These are phyloP conservation scores for Empis livida DNA, from an alignment of 2,888 invertebrate species.

Conservation along the genomic window DNA sequence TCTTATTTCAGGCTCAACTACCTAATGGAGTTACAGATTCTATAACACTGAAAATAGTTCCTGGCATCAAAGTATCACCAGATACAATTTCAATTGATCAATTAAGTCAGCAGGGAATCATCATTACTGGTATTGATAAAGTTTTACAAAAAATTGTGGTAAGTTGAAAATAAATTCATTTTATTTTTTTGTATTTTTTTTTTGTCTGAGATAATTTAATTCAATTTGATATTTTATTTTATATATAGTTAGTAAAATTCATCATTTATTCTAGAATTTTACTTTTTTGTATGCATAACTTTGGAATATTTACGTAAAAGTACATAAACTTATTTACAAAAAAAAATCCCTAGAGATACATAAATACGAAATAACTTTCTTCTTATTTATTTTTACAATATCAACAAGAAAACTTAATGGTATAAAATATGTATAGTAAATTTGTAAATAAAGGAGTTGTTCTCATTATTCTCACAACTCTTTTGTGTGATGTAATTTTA, in stretches of 20 bases:
- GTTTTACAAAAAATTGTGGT: constrained; percentile 43
- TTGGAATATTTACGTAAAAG: background rate
- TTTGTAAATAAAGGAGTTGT: too few relatives aligned
- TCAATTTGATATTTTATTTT: background rate
- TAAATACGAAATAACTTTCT: too few relatives aligned
- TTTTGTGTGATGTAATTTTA: too few relatives aligned
- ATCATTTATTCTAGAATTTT: background rate
- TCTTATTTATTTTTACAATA: too few relatives aligned
- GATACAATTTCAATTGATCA: constrained; percentile 23
- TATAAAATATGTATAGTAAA: too few relatives aligned
- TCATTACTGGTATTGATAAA: constrained; percentile 41
- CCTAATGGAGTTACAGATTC: constrained; percentile 28
- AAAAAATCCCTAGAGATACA: too few relatives aligned
- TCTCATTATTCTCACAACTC: too few relatives aligned
- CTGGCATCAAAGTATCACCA: constrained; percentile 29
- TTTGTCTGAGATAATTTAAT: background rate
- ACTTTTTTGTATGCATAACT: background rate
- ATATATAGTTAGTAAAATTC: background rate
- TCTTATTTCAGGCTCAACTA: constrained; percentile 22
- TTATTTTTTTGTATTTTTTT: background rate
- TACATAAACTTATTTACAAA: background rate
- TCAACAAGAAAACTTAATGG: too few relatives aligned
- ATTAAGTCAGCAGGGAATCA: constrained; percentile 29
- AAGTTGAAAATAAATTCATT: constrained; percentile 13
- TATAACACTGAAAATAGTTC: constrained; percentile 30